Base-by-base conservation (phyloP, 2,797 vertebrate species). In the Distichodus sexfasciatus region DNA sequence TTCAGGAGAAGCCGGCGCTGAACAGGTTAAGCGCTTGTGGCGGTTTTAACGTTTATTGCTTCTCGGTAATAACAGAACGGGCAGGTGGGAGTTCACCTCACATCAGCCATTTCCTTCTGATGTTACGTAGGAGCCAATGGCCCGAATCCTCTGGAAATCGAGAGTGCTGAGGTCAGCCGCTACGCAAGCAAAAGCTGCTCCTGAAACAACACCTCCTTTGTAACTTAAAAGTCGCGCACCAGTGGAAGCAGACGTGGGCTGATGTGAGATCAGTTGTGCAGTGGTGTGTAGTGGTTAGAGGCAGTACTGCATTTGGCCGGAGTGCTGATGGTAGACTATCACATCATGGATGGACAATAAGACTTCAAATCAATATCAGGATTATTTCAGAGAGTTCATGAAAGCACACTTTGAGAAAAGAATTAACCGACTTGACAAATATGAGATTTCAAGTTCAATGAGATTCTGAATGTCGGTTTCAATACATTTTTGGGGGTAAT, bases 121-220 rank as follows among this genome's bases (percentile, higher is more conserved):
- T 7, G n/a, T 10, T 51, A 35, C 19, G 9, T 59, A 40, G 6
- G 38, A 53, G 38, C 26, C 8, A 14, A 17, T 21, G 4, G 17
- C 12, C 6, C 29, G 29, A 14, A 3, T 69, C 55, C 36, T 9
- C 26, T 12, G 47, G 46, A 26, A 69, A 12, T n/a, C 12, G 9
- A 33, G 66, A 69, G n/a, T 48, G 38, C 38, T 62, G 68, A 62
- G n/a, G 19, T 28, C 12, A 53, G 28, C 58, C 44, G 11, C n/a
- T 36, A 14, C 35, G 62, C 33, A 41, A 58, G 43, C 43, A 65
- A 14, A n/a, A 71, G 47, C 59, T 28, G 28, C 21, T 17, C 5
- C 47, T 54, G 59, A 57, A 40, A 64, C 60, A 29, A 33, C 41
- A 40, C 29, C 2, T 47, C 41, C 35, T 28, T 55, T 64, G 41